A percentile compares a stretch with the other conserved stretches of the same genome.
These are phyloP conservation scores for Condylostylus longicornis DNA, from an alignment of 1,140 invertebrate genomes.

Conservation along the genomic window DNA sequence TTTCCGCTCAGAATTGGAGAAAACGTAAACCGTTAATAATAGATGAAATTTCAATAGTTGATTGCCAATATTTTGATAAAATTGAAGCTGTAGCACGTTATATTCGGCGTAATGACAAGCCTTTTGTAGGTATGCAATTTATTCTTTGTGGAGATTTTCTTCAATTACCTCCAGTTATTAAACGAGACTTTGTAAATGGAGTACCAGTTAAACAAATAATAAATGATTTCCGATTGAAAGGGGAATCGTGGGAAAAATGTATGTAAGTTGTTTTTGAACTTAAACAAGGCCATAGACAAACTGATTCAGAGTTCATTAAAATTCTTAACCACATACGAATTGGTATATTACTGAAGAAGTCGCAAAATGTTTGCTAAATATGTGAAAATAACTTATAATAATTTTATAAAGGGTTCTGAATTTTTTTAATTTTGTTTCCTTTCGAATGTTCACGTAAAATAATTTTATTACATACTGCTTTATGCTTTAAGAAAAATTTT, in stretches of 20 bases:
- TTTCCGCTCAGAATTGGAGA: slow-evolving; percentile 60
- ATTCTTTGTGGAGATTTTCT: slow-evolving; percentile 91
- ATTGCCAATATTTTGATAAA: slow-evolving; percentile 76
- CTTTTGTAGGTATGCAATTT: slow-evolving; percentile 90
- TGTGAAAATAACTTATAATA: too few species aligned
- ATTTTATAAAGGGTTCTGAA: too few species aligned
- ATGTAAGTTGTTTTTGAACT: slow-evolving; percentile 65
- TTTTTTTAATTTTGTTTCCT: too few species aligned
- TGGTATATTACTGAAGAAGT: slow-evolving; percentile 61
- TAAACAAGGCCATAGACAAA: slow-evolving; percentile 72
- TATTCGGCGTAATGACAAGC: slow-evolving; percentile 63
- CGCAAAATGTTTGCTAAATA: slow-evolving; percentile 41
- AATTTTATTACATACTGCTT: too few species aligned
- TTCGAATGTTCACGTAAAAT: too few species aligned
- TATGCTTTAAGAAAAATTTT: too few species aligned
- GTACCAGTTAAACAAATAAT: slow-evolving; percentile 15
- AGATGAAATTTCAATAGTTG: slow-evolving; percentile 94
- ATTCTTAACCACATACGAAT: slow-evolving; percentile 75
- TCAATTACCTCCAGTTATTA: slow-evolving; percentile 76
- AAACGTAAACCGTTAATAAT: slow-evolving; percentile 83
- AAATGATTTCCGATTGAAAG: slow-evolving; percentile 71
- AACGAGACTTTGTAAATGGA: slow-evolving; percentile 21
- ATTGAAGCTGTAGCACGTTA: slow-evolving; percentile 63
- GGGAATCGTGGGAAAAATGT: slow-evolving; percentile 74
- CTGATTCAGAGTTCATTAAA: slow-evolving; percentile 69